Conservation (phyloP, 2,797 vertebrate species). For the Rhinogobio ventralis region DNA sequence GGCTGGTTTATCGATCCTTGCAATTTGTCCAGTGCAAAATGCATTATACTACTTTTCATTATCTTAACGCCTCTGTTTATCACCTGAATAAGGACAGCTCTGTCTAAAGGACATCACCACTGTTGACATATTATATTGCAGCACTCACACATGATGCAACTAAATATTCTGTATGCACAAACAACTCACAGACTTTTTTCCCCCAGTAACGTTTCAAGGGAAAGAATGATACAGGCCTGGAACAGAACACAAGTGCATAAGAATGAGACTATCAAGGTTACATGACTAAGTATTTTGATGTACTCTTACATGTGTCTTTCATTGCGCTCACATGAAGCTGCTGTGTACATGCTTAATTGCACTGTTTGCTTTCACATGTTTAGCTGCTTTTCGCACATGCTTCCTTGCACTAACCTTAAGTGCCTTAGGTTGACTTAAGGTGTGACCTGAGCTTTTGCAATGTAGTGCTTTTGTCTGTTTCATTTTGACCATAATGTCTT, state of each 20-base stretch:
- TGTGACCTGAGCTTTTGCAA: constrained; percentile 15
- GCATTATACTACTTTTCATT: constrained; percentile 9
- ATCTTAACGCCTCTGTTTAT: not conserved
- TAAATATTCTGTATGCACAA: constrained; percentile 23
- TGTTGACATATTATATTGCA: constrained; percentile 42
- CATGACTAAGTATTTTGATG: not conserved
- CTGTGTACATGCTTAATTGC: not conserved
- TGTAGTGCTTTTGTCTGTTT: constrained; percentile 29
- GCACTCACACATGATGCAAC: constrained; percentile 30
- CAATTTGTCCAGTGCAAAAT: constrained; percentile 22
- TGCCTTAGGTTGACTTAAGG: constrained; percentile 20
- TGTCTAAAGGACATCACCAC: constrained; percentile 43
- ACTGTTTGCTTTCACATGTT: not conserved
- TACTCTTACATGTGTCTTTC: constrained; percentile 31
- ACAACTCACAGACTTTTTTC: constrained; percentile 23
- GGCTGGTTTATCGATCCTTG: constrained; percentile 35
- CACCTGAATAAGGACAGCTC: not conserved
- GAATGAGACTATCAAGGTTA: not conserved
- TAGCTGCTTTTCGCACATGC: constrained; percentile 39
- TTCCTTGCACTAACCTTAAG: constrained; percentile 33
- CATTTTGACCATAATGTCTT: constrained; percentile 15
- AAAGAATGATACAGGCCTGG: not conserved
- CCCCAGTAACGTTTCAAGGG: not conserved
- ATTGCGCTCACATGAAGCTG: constrained; percentile 6
- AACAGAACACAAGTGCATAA: constrained; percentile 12